phyloP scores from a whole-genome alignment of 2,888 invertebrate species.

The Chalcis sispes region DNA sequence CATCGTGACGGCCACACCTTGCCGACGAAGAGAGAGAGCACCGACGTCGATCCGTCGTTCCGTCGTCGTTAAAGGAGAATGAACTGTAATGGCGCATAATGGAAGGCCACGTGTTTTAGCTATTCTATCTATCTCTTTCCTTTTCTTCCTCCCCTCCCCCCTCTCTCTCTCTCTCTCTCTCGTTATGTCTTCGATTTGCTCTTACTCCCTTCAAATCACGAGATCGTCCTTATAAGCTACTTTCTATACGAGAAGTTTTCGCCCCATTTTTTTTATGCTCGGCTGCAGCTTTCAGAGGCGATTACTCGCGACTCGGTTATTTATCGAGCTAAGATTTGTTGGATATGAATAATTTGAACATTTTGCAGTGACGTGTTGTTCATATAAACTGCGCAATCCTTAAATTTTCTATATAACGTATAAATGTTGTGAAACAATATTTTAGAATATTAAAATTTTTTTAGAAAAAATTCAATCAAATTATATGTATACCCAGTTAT shows the following conservation, averaged over 20 bases:
- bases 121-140: constrained; percentile 42
- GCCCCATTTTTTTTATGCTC: constrained; percentile 5
- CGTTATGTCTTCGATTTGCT: constrained; percentile 1
- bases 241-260: constrained; percentile 20
- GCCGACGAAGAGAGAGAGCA: constrained; percentile 11
- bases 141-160: constrained; percentile 24
- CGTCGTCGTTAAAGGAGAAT: constrained; percentile 69
- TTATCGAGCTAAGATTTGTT: too few relatives aligned
- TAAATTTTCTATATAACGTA: too few relatives aligned
- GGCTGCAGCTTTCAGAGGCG: too few relatives aligned
- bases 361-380: too few relatives aligned
- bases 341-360: too few relatives aligned
- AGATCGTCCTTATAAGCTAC: constrained; percentile 13
- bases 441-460: too few relatives aligned
- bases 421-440: too few relatives aligned
- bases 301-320: too few relatives aligned
- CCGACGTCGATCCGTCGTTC: neutral
- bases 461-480: too few relatives aligned
- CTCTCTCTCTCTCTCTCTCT: constrained; percentile 33
- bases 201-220: constrained; percentile 18
- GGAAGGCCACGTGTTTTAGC: constrained; percentile 59
- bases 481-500: too few relatives aligned
- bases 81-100: constrained; percentile 70
- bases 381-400: too few relatives aligned
- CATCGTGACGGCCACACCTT: constrained; percentile 74